Evolutionary conservation across 2,797 vertebrate genomes (phyloP).

Genomic region (Lutra lutra): DNA sequence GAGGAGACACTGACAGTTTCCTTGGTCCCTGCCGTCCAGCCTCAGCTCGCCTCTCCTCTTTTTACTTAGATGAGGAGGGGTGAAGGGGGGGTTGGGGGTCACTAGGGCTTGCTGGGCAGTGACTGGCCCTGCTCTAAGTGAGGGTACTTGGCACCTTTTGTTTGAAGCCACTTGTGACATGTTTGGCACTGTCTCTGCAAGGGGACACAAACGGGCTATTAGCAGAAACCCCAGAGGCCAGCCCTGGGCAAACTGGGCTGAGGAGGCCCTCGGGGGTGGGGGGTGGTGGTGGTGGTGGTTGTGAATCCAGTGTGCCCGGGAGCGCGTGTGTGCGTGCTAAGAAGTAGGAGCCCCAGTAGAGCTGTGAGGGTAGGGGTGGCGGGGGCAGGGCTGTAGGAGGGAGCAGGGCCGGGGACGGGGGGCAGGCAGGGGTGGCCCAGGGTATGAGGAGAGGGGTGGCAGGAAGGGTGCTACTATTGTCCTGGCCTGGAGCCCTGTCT

Average conservation of each 20-base stretch:
- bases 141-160: rapidly evolving
- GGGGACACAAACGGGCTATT: background rate
- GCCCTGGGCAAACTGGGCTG: background rate
- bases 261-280: no score
- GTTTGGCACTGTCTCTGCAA: rapidly evolving
- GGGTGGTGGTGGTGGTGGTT: no score
- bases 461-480: background rate
- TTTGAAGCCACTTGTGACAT: background rate
- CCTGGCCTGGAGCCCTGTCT: background rate
- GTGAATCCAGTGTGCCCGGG: background rate
- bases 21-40: rapidly evolving
- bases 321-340: background rate
- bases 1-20: background rate
- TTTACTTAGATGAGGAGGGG: background rate
- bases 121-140: no score
- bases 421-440: background rate
- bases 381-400: background rate
- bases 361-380: background rate
- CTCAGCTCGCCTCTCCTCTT: background rate
- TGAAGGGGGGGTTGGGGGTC: background rate
- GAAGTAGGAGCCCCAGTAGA: background rate
- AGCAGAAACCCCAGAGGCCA: background rate
- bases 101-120: background rate
- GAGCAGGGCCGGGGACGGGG: rapidly evolving
- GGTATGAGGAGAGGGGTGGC: rapidly evolving